Conservation (phyloP, 2,797 vertebrate species). For the Synanceia verrucosa region DNA sequence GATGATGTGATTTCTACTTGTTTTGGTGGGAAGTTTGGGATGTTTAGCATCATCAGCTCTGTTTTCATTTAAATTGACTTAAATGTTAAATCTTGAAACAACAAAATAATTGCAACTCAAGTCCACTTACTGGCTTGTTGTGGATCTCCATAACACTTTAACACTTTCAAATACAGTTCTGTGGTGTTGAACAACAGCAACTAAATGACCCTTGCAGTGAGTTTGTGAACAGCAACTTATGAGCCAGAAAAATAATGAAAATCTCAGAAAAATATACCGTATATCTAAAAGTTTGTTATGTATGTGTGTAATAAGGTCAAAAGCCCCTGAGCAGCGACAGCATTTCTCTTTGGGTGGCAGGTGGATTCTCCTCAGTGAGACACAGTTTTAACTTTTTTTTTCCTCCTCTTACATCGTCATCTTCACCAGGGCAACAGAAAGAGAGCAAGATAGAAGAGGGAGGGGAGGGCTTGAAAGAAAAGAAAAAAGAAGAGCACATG, state of each 20-base stretch:
- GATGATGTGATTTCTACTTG: too few species aligned
- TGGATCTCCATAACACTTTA: too few species aligned
- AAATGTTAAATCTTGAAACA: background rate
- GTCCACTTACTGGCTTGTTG: background rate
- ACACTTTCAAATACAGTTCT: background rate
- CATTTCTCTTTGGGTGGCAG: slow-evolving; percentile 14
- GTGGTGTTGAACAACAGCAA: background rate
- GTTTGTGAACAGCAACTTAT: background rate
- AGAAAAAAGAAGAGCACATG: slow-evolving; percentile 32
- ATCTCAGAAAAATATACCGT: background rate
- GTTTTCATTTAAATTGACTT: too few species aligned
- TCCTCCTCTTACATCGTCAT: slow-evolving; percentile 32
- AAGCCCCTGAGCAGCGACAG: background rate
- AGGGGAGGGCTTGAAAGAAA: slow-evolving; percentile 35
- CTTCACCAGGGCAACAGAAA: slow-evolving; percentile 31
- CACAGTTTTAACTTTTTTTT: background rate
- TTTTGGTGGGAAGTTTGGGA: too few species aligned
- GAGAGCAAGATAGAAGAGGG: background rate
- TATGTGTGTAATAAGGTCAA: background rate
- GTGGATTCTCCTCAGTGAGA: slow-evolving; percentile 35
- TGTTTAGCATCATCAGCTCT: too few species aligned
- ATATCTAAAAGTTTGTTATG: background rate
- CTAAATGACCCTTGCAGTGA: background rate
- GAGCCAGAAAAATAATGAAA: background rate
- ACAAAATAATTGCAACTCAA: background rate